Percentiles rank a stretch among this genome's conserved stretches.
phyloP scores from a whole-genome alignment of 1,140 invertebrate species.

The Drosophila auraria region DNA sequence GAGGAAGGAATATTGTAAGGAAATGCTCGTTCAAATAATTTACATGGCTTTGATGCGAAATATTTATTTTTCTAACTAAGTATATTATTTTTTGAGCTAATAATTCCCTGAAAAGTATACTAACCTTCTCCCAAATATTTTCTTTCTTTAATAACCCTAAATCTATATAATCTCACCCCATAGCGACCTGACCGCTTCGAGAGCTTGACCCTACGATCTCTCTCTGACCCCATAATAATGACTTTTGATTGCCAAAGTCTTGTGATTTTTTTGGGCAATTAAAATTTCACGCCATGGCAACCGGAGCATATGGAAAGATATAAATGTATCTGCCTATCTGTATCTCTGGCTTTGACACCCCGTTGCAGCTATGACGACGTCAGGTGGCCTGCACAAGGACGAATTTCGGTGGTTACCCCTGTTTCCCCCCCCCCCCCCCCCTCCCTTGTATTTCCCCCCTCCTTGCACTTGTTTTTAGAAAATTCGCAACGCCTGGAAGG shows the following conservation, averaged over 20 bases:
- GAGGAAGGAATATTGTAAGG: background rate
- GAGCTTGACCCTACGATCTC: constrained; percentile 22
- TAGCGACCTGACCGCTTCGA: background rate
- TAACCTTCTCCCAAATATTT: background rate
- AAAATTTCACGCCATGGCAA: constrained; percentile 75
- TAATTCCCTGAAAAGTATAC: background rate
- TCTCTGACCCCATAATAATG: constrained; percentile 27
- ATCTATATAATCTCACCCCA: background rate
- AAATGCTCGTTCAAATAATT: background rate
- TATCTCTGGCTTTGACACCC: constrained; percentile 4
- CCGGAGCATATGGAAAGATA: constrained; percentile 66
- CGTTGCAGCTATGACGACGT: constrained; percentile 70
- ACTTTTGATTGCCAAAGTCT: constrained; percentile 29
- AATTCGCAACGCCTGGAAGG: constrained; percentile 63
- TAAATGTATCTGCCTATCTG: constrained; percentile 60
- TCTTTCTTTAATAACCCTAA: too few relatives aligned
- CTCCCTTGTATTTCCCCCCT: background rate
- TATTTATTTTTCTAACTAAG: too few relatives aligned
- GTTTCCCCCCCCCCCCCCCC: background rate
- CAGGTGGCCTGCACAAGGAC: constrained; percentile 46
- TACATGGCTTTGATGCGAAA: too few relatives aligned
- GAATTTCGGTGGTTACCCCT: constrained; percentile 35
- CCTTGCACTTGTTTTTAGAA: constrained; percentile 68
- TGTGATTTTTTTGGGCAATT: constrained; percentile 67
- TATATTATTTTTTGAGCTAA: too few relatives aligned